Conservation (phyloP, 1,140 invertebrate genomes). For the Colletes latitarsis region DNA sequence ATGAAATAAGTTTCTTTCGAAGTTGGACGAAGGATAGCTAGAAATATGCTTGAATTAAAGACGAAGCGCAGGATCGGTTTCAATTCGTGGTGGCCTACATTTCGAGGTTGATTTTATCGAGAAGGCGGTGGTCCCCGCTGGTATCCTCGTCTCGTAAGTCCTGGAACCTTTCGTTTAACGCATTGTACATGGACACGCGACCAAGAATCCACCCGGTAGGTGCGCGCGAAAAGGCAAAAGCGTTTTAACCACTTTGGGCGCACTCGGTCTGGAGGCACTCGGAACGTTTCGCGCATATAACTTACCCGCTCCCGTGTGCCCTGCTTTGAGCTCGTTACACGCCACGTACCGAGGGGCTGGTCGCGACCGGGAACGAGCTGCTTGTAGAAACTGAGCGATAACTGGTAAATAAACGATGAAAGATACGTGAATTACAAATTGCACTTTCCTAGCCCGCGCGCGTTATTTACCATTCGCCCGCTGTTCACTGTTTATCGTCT, state of each 20-base stretch:
- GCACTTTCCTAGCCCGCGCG: conserved; percentile 37
- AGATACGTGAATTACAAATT: conserved; percentile 64
- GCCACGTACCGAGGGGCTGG: conserved; percentile 33
- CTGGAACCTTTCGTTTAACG: not conserved
- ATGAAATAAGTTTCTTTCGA: no score
- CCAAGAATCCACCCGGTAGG: not conserved
- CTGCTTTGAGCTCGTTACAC: conserved; percentile 57
- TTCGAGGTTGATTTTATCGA: no score
- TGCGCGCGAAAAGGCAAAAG: not conserved
- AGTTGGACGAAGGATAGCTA: no score
- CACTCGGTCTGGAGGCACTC: not conserved
- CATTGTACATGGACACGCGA: not conserved
- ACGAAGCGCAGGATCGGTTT: no score
- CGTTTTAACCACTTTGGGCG: not conserved
- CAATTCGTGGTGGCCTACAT: no score
- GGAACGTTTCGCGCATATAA: not conserved
- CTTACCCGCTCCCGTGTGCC: conserved; percentile 30
- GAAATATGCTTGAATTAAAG: no score
- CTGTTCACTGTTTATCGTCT: conserved; percentile 41
- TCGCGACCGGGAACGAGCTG: conserved; percentile 28
- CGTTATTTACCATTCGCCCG: conserved; percentile 48
- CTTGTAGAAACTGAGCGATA: conserved; percentile 62
- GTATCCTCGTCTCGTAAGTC: no score
- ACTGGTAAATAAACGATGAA: conserved; percentile 61
- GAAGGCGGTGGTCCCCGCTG: no score